Evolutionary conservation across 2,797 vertebrate species (phyloP).

Genomic region (Melanotaenia maccullochi): DNA sequence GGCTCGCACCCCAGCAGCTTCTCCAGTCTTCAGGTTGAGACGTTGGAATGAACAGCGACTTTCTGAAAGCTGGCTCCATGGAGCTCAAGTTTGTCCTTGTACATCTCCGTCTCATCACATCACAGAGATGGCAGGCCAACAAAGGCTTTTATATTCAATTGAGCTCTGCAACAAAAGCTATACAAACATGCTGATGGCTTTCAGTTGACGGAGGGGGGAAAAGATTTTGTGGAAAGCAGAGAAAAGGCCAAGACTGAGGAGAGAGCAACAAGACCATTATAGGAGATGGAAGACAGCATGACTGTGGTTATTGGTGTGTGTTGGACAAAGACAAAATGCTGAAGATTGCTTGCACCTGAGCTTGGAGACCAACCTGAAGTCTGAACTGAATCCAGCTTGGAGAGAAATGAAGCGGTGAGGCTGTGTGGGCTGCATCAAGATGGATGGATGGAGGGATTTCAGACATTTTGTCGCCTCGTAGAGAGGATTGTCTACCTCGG

Average conservation of each 20-base stretch:
- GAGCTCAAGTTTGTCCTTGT: conserved; percentile 74
- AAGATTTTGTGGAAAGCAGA: conserved; percentile 54
- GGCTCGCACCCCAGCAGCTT: conserved; percentile 26
- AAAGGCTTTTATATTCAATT: conserved; percentile 68
- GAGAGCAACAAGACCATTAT: conserved; percentile 56
- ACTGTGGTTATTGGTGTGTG: conserved; percentile 37
- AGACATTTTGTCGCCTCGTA: conserved; percentile 67
- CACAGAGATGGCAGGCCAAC: conserved; percentile 69
- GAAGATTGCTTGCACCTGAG: conserved; percentile 39
- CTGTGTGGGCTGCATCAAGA: conserved; percentile 44
- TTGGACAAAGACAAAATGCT: conserved; percentile 36
- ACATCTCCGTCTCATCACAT: conserved; percentile 67
- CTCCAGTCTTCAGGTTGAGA: conserved; percentile 48
- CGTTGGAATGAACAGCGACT: conserved; percentile 48
- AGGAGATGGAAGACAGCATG: conserved; percentile 41
- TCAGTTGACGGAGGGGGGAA: conserved; percentile 62
- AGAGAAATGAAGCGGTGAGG: conserved; percentile 52
- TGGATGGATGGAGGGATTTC: conserved; percentile 57
- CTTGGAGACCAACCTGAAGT: conserved; percentile 32
- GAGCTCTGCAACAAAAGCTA: conserved; percentile 67
- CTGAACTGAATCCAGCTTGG: conserved; percentile 38
- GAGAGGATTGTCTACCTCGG: conserved; percentile 64
- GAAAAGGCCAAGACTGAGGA: conserved; percentile 48
- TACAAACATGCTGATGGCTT: conserved; percentile 56
- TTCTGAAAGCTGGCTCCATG: conserved; percentile 57